These are phyloP conservation scores for Allolobophora icterica DNA, from an alignment of 2,888 invertebrate genomes.

Conservation along the genomic window DNA sequence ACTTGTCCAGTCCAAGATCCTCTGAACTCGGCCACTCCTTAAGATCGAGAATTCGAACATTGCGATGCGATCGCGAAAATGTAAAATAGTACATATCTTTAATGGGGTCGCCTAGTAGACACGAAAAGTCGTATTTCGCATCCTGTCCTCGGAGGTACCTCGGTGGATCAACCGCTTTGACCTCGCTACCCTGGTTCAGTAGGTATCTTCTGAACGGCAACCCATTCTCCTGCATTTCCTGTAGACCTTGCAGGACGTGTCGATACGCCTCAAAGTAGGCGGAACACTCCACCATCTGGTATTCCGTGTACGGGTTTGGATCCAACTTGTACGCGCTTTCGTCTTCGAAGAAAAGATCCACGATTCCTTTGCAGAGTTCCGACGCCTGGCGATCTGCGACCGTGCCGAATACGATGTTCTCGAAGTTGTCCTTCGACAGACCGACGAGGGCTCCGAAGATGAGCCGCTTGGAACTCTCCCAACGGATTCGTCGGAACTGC, in stretches of 20 bases:
- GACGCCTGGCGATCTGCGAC: constrained; percentile 71
- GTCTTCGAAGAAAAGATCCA: constrained; percentile 48
- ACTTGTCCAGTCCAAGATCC: constrained; percentile 50
- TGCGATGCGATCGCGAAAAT: neutral
- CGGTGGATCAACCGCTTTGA: constrained; percentile 23
- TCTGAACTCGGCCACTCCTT: constrained; percentile 49
- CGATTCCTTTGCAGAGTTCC: constrained; percentile 56
- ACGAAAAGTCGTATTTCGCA: constrained; percentile 29
- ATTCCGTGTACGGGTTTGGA: constrained; percentile 33
- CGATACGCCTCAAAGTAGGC: constrained; percentile 82
- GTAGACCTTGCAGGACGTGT: constrained; percentile 74
- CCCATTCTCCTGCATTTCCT: constrained; percentile 66
- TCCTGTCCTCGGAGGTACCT: constrained; percentile 29
- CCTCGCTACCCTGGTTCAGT: constrained; percentile 60
- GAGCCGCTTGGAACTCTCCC: constrained; percentile 70
- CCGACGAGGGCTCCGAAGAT: constrained; percentile 77
- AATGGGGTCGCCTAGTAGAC: neutral
- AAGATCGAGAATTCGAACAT: constrained; percentile 34
- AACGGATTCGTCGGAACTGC: constrained; percentile 47
- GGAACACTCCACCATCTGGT: constrained; percentile 75
- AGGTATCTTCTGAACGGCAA: constrained; percentile 78
- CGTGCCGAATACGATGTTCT: constrained; percentile 74
- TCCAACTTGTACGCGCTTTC: constrained; percentile 29
- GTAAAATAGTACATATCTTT: neutral
- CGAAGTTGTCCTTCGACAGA: constrained; percentile 75